A percentile compares a stretch with the other conserved stretches of the same genome.
phyloP scores from a whole-genome alignment of 1,140 invertebrate species.

The Euwallacea fornicatus region DNA sequence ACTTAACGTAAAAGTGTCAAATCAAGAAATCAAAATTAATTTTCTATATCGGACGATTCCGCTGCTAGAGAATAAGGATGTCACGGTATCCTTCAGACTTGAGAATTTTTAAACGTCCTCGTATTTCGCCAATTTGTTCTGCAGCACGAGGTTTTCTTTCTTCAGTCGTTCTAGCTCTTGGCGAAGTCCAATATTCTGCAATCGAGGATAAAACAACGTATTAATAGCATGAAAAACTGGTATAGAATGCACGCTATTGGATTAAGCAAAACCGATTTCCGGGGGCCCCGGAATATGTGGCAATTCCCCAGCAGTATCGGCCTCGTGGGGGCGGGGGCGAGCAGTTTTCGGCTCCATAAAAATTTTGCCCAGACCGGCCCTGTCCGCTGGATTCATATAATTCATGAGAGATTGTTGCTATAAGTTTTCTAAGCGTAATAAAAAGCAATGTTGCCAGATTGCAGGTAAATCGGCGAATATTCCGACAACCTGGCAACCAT shows the following conservation, averaged over 20 bases:
- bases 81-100: constrained; percentile 20
- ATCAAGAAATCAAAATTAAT: constrained; percentile 25
- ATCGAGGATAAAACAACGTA: constrained; percentile 36
- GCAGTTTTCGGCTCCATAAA: too few species aligned
- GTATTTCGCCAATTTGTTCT: constrained; percentile 83
- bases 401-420: too few species aligned
- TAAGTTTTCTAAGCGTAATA: too few species aligned
- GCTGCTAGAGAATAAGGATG: constrained; percentile 16
- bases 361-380: too few species aligned
- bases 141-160: constrained; percentile 86
- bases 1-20: constrained; percentile 1
- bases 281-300: too few species aligned
- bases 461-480: too few species aligned
- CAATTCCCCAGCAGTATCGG: too few species aligned
- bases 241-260: background rate
- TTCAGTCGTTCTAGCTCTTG: constrained; percentile 85
- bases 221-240: background rate
- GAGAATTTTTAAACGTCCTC: constrained; percentile 69
- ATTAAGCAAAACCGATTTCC: background rate
- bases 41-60: constrained; percentile 33
- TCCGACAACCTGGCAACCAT: too few species aligned
- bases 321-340: too few species aligned
- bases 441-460: too few species aligned
- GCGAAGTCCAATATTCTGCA: constrained; percentile 80
- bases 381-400: too few species aligned